Evolutionary conservation across 2,888 invertebrate genomes (phyloP).

Genomic region (Acanthosepion lycidas): DNA sequence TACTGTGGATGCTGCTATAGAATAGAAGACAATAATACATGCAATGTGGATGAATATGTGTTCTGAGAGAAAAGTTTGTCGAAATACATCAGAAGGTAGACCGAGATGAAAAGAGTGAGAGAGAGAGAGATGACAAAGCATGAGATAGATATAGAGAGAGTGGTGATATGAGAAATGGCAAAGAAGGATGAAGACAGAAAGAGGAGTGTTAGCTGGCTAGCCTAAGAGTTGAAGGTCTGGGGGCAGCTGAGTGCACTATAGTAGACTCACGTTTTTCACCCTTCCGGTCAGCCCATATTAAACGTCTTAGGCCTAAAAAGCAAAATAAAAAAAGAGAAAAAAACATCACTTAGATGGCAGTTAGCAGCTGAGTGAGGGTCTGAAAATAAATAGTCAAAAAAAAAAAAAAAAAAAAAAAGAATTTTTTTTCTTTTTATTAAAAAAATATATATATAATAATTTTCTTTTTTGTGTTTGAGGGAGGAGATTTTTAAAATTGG

Average conservation of each 20-base stretch:
- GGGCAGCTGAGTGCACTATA: conserved; percentile 34
- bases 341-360: neutral
- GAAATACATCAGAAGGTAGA: neutral
- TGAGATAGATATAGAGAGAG: conserved; percentile 24
- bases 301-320: conserved; percentile 44
- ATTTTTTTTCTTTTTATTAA: neutral
- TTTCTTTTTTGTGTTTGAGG: too few species aligned
- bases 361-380: neutral
- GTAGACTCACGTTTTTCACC: conserved; percentile 46
- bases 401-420: neutral
- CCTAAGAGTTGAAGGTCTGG: neutral
- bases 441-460: too few species aligned
- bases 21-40: neutral
- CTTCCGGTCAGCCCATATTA: conserved; percentile 45
- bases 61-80: neutral
- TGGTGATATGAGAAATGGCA: neutral
- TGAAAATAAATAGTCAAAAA: neutral
- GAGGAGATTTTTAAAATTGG: too few species aligned
- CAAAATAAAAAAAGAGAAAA: conserved; percentile 13
- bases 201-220: neutral
- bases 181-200: neutral
- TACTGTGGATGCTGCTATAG: neutral
- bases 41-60: neutral
- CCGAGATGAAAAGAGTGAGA: neutral
- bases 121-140: neutral